Percentiles rank a stretch among this genome's conserved stretches.
Conservation (phyloP, 1,140 invertebrate species). For the Semibalanus balanoides region DNA sequence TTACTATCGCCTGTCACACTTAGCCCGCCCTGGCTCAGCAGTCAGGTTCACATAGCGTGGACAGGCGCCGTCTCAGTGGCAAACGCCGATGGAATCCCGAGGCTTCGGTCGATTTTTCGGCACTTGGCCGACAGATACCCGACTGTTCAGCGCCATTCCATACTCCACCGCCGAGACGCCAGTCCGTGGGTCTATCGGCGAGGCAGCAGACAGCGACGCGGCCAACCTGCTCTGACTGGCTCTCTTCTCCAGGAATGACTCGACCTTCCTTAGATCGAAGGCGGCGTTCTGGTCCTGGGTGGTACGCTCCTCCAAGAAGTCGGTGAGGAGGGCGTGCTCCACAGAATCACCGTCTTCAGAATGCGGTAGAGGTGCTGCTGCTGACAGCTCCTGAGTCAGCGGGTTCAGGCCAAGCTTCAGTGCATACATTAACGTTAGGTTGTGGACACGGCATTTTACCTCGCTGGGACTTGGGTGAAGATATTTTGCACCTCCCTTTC, state of each 20-base stretch:
- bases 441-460: not conserved
- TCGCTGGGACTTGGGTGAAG: not conserved
- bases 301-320: too few species aligned
- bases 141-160: too few species aligned
- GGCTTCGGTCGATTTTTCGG: not conserved
- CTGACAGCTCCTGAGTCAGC: too few species aligned
- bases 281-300: not conserved
- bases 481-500: not conserved
- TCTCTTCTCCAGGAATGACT: not conserved
- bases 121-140: not conserved
- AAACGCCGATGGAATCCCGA: not conserved
- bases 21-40: not conserved
- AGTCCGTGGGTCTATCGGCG: not conserved
- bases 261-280: not conserved
- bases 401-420: not conserved
- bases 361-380: too few species aligned
- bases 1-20: too few species aligned
- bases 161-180: not conserved
- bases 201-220: not conserved
- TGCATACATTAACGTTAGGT: not conserved
- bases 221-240: not conserved
- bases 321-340: not conserved
- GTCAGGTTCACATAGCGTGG: not conserved
- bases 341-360: too few species aligned
- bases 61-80: not conserved